Base-by-base conservation (phyloP, 2,888 invertebrate species). In the Drosophila fulvimacula region DNA sequence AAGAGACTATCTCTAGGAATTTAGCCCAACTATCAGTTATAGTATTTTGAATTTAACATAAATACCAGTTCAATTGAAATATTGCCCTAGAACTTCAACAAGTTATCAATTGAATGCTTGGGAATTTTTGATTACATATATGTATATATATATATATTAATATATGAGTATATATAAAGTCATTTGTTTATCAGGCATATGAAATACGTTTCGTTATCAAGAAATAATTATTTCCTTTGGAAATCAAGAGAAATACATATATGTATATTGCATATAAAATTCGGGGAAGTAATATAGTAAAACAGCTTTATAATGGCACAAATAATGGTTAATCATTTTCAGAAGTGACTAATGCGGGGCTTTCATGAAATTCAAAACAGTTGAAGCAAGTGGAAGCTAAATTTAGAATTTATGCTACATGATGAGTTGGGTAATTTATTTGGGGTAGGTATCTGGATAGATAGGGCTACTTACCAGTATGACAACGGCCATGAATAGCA, bases 401-500 rank as follows among this genome's bases (percentile, higher is more conserved):
- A 27, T n/a, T n/a, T 46, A 27, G 46, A 46, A 10, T 7, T 15
- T 0, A 1, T 44, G 24, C 2, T 4, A 24, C 24, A 15, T 44
- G 15, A 15, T 10, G 24, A 24, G 24, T n/a, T 21, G 34, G 39
- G 4, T 4, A 1, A 11, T 11, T 11, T 32, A 11, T 32, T 32
- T 11, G 3, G 32, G 24, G 6, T 24, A 13, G 15, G 0, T 24
- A 19, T 41, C 10, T 32, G 7, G 6, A 5, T 11, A 44, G 36
- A 38, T 19, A 52, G 10, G n/a, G 15, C 0, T 7, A 84, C 91
- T 88, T 75, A 92, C 91, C 88, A 91, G 63, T 77, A 91, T 90
- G 15, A 91, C 88, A 59, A 90, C 42, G 11, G 91, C 88, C 91
- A 91, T 91, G 69, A 91, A 91, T 38, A 90, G 75, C 63, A 92